Percentiles rank a stretch among this genome's conserved stretches.
phyloP scores from a whole-genome alignment of 53 echinoderm and acorn worm genomes.

The Patiria pectinifera region DNA sequence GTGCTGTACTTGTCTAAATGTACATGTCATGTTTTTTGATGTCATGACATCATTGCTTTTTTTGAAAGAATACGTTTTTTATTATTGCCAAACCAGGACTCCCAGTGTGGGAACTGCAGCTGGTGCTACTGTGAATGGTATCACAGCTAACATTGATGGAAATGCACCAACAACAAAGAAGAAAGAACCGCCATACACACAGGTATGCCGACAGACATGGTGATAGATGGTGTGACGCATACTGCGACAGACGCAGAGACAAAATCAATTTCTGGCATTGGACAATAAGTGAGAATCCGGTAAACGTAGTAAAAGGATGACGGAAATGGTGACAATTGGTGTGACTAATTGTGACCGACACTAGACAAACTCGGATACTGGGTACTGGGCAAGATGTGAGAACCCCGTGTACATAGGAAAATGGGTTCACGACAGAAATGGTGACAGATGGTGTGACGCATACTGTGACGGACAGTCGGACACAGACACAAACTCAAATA shows the following conservation, averaged over 20 bases:
- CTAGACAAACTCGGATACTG: neutral
- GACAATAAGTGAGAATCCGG: neutral
- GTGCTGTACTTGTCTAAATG: too few relatives aligned
- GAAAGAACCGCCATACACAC: slow-evolving; percentile 82
- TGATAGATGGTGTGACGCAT: neutral
- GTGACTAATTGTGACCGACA: neutral
- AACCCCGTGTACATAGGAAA: too few relatives aligned
- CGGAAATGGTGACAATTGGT: too few relatives aligned
- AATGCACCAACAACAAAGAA: slow-evolving; percentile 38
- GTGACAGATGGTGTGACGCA: too few relatives aligned
- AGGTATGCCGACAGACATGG: slow-evolving; percentile 51
- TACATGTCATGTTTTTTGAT: too few relatives aligned
- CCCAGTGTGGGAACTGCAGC: slow-evolving; percentile 20
- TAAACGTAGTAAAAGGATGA: too few relatives aligned
- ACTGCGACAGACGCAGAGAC: neutral
- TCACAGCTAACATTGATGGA: slow-evolving; percentile 24
- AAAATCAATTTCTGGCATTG: neutral
- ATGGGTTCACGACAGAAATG: too few relatives aligned
- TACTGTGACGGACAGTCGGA: neutral
- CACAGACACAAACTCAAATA: neutral
- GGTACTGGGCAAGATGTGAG: neutral
- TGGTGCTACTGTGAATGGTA: neutral
- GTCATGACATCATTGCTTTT: neutral
- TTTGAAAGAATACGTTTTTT: neutral
- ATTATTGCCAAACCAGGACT: neutral